Evolutionary conservation across 2,113 vertebrate genomes (phyloP).

Genomic region (Scolopax mira): DNA sequence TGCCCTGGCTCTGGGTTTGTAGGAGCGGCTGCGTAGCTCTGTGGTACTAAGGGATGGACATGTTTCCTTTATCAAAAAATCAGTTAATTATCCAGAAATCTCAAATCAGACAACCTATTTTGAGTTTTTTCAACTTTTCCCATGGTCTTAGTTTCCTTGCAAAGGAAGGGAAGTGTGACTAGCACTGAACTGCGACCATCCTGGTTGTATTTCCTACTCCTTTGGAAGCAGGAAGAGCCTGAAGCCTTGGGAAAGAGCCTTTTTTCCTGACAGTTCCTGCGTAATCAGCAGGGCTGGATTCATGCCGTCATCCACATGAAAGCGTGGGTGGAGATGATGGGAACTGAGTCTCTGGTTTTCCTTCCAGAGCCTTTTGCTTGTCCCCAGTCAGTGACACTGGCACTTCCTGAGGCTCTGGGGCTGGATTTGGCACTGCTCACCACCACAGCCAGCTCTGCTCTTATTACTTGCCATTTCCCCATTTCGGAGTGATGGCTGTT

Average conservation of each 20-base stretch:
- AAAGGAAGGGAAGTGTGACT: neutral
- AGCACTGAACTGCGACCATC: accelerated
- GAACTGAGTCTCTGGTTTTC: neutral
- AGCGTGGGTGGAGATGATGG: neutral
- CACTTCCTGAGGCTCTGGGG: neutral
- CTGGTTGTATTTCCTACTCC: neutral
- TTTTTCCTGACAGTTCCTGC: neutral
- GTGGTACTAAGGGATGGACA: neutral
- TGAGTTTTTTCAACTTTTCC: neutral
- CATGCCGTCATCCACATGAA: neutral
- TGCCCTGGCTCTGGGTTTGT: neutral
- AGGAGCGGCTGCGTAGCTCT: neutral
- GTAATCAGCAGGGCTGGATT: neutral
- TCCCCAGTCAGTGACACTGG: neutral
- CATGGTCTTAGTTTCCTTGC: neutral
- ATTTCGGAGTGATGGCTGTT: neutral
- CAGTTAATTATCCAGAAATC: neutral
- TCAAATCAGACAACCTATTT: neutral
- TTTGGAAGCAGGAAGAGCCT: constrained; percentile 24
- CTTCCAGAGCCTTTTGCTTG: neutral
- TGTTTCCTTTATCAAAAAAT: neutral
- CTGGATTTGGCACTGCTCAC: neutral
- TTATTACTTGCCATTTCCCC: neutral
- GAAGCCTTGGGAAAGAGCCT: neutral
- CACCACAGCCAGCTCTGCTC: neutral